Evolutionary conservation across 2,797 vertebrate genomes (phyloP).

Genomic region (Carcharodon carcharias): DNA sequence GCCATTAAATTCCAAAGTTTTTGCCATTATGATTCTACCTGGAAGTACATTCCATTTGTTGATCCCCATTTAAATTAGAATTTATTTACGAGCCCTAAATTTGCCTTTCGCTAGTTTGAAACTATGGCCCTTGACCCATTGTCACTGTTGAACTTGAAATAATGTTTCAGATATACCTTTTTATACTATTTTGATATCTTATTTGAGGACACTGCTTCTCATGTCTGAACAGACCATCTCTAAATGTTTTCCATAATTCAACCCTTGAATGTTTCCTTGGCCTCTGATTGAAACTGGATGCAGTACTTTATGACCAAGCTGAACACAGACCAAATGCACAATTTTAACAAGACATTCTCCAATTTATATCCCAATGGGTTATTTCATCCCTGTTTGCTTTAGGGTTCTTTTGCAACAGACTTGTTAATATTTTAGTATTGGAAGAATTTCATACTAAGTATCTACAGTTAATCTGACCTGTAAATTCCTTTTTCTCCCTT

Average conservation of each 20-base stretch:
- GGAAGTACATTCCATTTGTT: background rate
- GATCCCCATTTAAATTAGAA: background rate
- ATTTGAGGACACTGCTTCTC: background rate
- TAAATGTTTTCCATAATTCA: background rate
- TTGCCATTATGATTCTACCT: background rate
- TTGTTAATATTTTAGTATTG: background rate
- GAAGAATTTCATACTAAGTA: background rate
- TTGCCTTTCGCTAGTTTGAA: background rate
- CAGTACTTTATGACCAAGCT: background rate
- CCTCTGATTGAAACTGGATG: background rate
- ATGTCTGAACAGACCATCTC: background rate
- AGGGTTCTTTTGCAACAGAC: background rate
- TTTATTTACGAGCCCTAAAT: background rate
- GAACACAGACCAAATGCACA: background rate
- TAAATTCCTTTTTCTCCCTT: background rate
- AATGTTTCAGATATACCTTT: background rate
- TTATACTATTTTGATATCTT: background rate
- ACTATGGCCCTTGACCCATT: background rate
- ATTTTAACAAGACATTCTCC: background rate
- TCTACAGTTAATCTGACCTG: background rate
- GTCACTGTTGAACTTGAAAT: background rate
- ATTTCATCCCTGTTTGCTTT: background rate
- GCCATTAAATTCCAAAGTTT: background rate
- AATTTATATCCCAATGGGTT: background rate
- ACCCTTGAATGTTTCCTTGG: background rate